phyloP scores from a whole-genome alignment of 2,888 invertebrate species.

The Nomada goodeniana region DNA sequence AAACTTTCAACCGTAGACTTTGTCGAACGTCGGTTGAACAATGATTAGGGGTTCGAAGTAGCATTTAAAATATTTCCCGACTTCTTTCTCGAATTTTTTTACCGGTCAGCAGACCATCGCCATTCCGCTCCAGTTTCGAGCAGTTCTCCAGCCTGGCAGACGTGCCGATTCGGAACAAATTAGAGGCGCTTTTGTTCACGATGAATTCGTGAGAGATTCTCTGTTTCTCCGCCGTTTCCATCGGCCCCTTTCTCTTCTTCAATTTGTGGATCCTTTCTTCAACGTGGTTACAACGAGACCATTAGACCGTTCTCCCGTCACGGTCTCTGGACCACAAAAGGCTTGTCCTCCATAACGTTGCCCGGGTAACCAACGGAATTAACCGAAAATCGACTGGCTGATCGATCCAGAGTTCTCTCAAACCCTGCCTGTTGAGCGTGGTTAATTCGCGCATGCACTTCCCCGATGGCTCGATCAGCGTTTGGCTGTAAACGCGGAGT shows the following conservation, averaged over 20 bases:
- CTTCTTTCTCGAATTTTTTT: slow-evolving; percentile 3
- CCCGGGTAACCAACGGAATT: not conserved
- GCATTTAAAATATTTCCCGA: slow-evolving; percentile 1
- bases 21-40: too few species aligned
- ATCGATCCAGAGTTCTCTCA: slow-evolving; percentile 26
- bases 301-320: slow-evolving; percentile 70
- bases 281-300: slow-evolving; percentile 26
- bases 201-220: slow-evolving; percentile 54
- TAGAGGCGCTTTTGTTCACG: slow-evolving; percentile 51
- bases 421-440: slow-evolving; percentile 22
- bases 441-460: slow-evolving; percentile 54
- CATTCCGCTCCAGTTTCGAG: slow-evolving; percentile 64
- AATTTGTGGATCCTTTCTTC: slow-evolving; percentile 7
- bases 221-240: slow-evolving; percentile 4
- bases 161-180: slow-evolving; percentile 9
- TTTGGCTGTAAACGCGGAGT: slow-evolving; percentile 32
- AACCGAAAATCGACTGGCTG: slow-evolving; percentile 45
- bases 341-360: slow-evolving; percentile 58
- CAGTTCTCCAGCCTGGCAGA: not conserved
- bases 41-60: too few species aligned
- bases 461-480: slow-evolving; percentile 59
- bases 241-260: slow-evolving; percentile 32
- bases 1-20: too few species aligned
- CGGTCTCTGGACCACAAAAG: slow-evolving; percentile 59
- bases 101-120: slow-evolving; percentile 40